phyloP scores from a whole-genome alignment of 2,113 vertebrate species.

The Dipodomys stephensi region DNA sequence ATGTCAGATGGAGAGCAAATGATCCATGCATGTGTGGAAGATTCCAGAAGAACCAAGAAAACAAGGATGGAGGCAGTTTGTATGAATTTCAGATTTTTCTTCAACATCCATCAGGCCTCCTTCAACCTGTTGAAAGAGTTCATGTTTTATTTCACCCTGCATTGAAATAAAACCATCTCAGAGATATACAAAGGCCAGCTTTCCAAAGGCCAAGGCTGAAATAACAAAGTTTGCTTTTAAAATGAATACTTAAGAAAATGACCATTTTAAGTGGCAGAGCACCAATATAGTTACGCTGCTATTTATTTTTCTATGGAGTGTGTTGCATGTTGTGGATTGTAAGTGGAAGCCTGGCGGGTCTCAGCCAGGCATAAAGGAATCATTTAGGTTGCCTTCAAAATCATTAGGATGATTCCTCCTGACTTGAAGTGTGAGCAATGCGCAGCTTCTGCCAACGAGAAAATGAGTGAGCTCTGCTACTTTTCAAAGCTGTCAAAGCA shows the following conservation, averaged over 20 bases:
- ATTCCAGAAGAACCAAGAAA: not conserved
- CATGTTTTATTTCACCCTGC: slow-evolving; percentile 33
- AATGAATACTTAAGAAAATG: slow-evolving; percentile 72
- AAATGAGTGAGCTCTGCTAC: slow-evolving; percentile 48
- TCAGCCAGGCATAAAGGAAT: slow-evolving; percentile 67
- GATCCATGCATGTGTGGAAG: not conserved
- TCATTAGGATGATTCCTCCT: slow-evolving; percentile 70
- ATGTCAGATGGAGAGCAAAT: not conserved
- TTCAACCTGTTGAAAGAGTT: slow-evolving; percentile 2
- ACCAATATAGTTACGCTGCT: slow-evolving; percentile 20
- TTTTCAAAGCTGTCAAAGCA: slow-evolving; percentile 39
- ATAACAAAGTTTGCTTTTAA: slow-evolving; percentile 50
- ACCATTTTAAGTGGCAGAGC: slow-evolving; percentile 53
- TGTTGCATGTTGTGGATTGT: slow-evolving; percentile 72
- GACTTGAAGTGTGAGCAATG: slow-evolving; percentile 66
- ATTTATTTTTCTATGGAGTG: slow-evolving; percentile 74
- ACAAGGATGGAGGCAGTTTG: not conserved
- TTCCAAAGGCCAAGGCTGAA: slow-evolving; percentile 62
- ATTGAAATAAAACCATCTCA: slow-evolving; percentile 40
- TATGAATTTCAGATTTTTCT: not conserved
- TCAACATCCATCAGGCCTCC: not conserved
- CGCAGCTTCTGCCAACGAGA: slow-evolving; percentile 18
- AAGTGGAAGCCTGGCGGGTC: slow-evolving; percentile 56
- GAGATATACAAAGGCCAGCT: slow-evolving; percentile 50
- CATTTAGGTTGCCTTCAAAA: slow-evolving; percentile 75